Evolutionary conservation across 2,113 vertebrate genomes (phyloP).

Genomic region (Notothenia coriiceps): DNA sequence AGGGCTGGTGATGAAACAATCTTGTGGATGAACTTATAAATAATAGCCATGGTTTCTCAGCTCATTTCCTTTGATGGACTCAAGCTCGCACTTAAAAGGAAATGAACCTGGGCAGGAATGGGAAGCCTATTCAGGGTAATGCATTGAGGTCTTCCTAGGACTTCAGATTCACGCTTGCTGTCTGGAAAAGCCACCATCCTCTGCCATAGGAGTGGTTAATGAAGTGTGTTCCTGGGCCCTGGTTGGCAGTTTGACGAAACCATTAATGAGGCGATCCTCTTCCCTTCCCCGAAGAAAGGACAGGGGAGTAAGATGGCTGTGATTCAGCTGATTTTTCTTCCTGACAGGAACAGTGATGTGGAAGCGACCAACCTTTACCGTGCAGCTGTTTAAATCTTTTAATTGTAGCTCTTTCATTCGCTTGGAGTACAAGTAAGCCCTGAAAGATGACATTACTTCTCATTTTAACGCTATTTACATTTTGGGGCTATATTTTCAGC

Average conservation of each 20-base stretch:
- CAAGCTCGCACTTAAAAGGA: slow-evolving; percentile 72
- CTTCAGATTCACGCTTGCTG: slow-evolving; percentile 72
- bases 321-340: slow-evolving; percentile 62
- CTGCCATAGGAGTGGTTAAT: slow-evolving; percentile 78
- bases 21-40: slow-evolving; percentile 71
- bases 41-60: slow-evolving; percentile 72
- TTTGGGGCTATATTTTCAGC: slow-evolving; percentile 27
- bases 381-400: slow-evolving; percentile 70
- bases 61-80: slow-evolving; percentile 83
- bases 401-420: slow-evolving; percentile 56
- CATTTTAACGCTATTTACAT: slow-evolving; percentile 40
- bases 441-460: slow-evolving; percentile 43
- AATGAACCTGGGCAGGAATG: slow-evolving; percentile 77
- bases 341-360: slow-evolving; percentile 58
- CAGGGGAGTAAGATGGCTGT: slow-evolving; percentile 46
- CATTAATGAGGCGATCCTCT: slow-evolving; percentile 58
- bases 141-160: slow-evolving; percentile 71
- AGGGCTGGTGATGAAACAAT: slow-evolving; percentile 56
- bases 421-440: slow-evolving; percentile 35
- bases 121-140: slow-evolving; percentile 78
- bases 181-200: slow-evolving; percentile 75
- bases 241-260: slow-evolving; percentile 77
- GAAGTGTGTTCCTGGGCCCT: slow-evolving; percentile 73
- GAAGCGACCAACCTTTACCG: slow-evolving; percentile 65
- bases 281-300: slow-evolving; percentile 49